Evolutionary conservation across 1,140 invertebrate species (phyloP).

Genomic region (Nautilus pompilius): DNA sequence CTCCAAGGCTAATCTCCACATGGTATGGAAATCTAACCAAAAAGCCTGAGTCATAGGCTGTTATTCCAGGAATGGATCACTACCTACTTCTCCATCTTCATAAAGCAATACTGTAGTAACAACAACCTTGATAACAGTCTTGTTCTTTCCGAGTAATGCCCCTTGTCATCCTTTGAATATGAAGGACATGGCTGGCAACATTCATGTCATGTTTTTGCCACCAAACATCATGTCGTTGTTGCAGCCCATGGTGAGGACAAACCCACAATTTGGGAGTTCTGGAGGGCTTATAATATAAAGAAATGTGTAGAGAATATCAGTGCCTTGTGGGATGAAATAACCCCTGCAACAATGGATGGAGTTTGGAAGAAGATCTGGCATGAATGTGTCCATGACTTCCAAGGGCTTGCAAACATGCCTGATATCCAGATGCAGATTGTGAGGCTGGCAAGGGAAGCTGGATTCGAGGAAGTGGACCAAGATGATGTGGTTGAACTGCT

Average conservation of each 20-base stretch:
- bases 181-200: slow-evolving; percentile 2
- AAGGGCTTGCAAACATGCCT: not conserved
- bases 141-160: slow-evolving; percentile 24
- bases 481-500: slow-evolving; percentile 4
- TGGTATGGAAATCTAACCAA: too few relatives aligned
- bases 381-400: slow-evolving; percentile 1
- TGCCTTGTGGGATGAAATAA: not conserved
- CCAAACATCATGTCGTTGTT: slow-evolving; percentile 9
- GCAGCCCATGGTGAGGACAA: slow-evolving; percentile 1
- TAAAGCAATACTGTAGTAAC: slow-evolving; percentile 13
- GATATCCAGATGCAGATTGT: slow-evolving; percentile 4
- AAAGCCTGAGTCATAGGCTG: too few relatives aligned
- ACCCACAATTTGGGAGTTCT: slow-evolving; percentile 1
- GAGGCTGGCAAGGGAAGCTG: not conserved
- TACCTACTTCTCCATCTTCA: slow-evolving; percentile 10
- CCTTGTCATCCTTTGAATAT: slow-evolving; percentile 19
- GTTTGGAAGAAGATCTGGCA: slow-evolving; percentile 6
- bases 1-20: too few relatives aligned
- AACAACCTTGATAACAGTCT: slow-evolving; percentile 13
- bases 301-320: slow-evolving; percentile 7
- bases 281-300: slow-evolving; percentile 10
- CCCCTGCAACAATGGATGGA: not conserved
- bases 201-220: slow-evolving; percentile 20
- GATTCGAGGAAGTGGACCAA: not conserved
- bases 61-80: slow-evolving; percentile 17